phyloP scores from a whole-genome alignment of 2,888 invertebrate species.

The Camptogramma bilineatum region DNA sequence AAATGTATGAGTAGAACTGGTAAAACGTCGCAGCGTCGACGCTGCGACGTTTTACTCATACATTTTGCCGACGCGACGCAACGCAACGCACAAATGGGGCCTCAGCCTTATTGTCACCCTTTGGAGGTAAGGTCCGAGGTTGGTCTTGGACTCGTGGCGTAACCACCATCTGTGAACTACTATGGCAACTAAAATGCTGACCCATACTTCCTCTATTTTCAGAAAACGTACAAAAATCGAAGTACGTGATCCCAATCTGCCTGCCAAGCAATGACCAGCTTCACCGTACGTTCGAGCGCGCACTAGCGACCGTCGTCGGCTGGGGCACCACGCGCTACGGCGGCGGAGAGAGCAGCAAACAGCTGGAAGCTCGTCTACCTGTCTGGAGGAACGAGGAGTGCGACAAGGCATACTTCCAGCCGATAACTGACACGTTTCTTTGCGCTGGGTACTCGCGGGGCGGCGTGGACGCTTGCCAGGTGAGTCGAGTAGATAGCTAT shows the following conservation, averaged over 20 bases:
- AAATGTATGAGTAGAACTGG: too few relatives aligned
- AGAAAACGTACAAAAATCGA: slow-evolving; percentile 91
- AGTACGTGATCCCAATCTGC: slow-evolving; percentile 95
- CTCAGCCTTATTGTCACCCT: too few relatives aligned
- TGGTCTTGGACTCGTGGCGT: too few relatives aligned
- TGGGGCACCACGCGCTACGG: slow-evolving; percentile 97
- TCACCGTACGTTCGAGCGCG: slow-evolving; percentile 87
- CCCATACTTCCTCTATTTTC: slow-evolving; percentile 43
- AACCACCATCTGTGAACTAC: too few relatives aligned
- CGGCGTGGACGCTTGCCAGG: slow-evolving; percentile 97
- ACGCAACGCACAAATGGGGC: too few relatives aligned
- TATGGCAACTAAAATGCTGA: too few relatives aligned
- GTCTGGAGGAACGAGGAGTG: slow-evolving; percentile 96
- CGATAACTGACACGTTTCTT: slow-evolving; percentile 94
- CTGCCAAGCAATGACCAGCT: slow-evolving; percentile 87
- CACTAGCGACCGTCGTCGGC: slow-evolving; percentile 94
- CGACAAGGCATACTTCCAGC: slow-evolving; percentile 95
- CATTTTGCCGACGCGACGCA: too few relatives aligned
- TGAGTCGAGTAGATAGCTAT: slow-evolving; percentile 51
- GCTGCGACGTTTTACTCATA: too few relatives aligned
- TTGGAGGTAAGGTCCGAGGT: too few relatives aligned
- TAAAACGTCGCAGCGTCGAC: too few relatives aligned
- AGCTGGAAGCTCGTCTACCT: slow-evolving; percentile 93
- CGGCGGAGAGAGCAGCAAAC: slow-evolving; percentile 94
- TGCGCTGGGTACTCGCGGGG: slow-evolving; percentile 96